Base-by-base conservation (phyloP, 2,797 vertebrate genomes). In the Brachyrhaphis roseni region DNA sequence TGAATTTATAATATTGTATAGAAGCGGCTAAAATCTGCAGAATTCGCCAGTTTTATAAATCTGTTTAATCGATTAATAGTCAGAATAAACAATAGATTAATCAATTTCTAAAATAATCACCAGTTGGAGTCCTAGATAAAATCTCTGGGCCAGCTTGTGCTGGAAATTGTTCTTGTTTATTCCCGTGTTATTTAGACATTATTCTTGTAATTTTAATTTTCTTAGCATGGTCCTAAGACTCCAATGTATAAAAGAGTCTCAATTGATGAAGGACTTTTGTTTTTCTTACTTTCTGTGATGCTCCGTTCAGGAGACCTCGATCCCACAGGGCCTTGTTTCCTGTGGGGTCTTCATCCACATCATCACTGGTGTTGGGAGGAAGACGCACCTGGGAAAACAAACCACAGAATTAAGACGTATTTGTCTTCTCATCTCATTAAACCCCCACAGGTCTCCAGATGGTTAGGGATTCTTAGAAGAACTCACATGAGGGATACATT, bases 291-390 rank as follows among this genome's bases (percentile, higher is more conserved):
- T 99, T 99, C 90, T 99, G 98, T 0, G 98, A 99, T 0, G 98
- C 98, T 77, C 98, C 98, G 2, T 99, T 99, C 16, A 99, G 98
- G 39, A 99, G 96, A 0, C 98, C 98, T 49, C 98, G 94, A 91
- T 99, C 98, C 98, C 98, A 99, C n/a, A 99, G 90, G 0, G 98
- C 98, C 94, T 99, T 99, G 95, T 99, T 99, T 81, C 98, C 98
- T 0, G 98, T 99, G 34, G 98, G 98, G 90, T 99, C 98, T 86
- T 99, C 98, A 73, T 99, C 98, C 34, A 99, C 98, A 74, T 99
- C 98, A 5, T 99, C 98, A 0, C 98, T 99, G 66, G 97, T 99
- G 92, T 99, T 99, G 64, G 97, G 97, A 7, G 98, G 98, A 45
- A 99, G 93, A 55, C 98, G 97, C 66, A 99, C 98, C 98, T 99